Conservation (phyloP, 2,113 vertebrate genomes). For the Eolophus roseicapilla region DNA sequence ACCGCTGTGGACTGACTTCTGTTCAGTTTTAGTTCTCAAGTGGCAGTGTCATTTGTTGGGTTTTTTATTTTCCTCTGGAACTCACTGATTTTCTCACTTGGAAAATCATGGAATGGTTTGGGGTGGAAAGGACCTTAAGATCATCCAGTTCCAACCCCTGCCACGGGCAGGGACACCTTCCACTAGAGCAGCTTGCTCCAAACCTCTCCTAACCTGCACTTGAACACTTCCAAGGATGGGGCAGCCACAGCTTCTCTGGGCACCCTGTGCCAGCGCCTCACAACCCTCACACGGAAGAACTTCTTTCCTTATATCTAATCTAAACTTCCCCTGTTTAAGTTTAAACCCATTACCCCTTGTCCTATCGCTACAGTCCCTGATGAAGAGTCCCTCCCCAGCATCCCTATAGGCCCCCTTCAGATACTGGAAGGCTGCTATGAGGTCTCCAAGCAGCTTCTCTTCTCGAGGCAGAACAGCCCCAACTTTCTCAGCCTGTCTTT, state of each 20-base stretch:
- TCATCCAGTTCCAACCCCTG: background rate
- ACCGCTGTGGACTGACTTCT: background rate
- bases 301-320: background rate
- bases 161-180: background rate
- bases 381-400: background rate
- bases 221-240: background rate
- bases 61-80: background rate
- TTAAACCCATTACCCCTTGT: background rate
- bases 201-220: background rate
- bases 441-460: background rate
- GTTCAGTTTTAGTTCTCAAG: background rate
- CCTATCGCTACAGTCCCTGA: background rate
- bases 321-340: background rate
- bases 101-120: background rate
- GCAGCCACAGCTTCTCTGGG: background rate
- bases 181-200: background rate
- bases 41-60: background rate
- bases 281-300: background rate
- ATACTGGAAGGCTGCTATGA: background rate
- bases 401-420: background rate
- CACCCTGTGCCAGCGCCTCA: background rate
- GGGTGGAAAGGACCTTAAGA: background rate
- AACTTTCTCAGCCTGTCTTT: background rate
- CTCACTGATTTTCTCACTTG: background rate
- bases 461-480: background rate